Evolutionary conservation across 2,113 vertebrate species (phyloP), one percentile per base, ranked within the genome.

Genomic region (Silurus glanis): DNA sequence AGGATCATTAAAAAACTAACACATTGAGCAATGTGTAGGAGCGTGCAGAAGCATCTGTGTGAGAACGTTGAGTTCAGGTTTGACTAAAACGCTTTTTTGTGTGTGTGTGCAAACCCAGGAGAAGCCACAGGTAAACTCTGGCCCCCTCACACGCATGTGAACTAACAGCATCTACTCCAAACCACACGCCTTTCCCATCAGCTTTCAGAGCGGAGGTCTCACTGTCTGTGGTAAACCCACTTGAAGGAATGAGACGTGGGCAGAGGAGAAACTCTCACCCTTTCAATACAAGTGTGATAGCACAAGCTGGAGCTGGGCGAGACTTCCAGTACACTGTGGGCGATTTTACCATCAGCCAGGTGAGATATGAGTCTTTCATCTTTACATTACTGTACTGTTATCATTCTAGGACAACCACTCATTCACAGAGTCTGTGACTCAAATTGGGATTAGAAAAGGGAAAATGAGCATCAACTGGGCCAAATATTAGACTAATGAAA

Each of bases 291-390:
- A 51, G 21, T 82, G 85, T 72, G 23, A 76, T 80, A 85, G 67
- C 80, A 86, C 62, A 81, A 87, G 75, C 81, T 88, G 69, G 76
- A 64, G 76, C 58, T 80, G 56, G 61, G 79, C 58, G 49, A 72
- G 79, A 82, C 87, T 89, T 89, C 89, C 87, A 90, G 87, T 88
- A 88, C 16, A 21, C 82, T 88, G 88, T 88, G 47, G 87, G 89
- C 58, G 87, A 23, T 49, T 62, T 89, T 89, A 85, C 84, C 88
- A 89, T 82, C 88, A 87, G 81, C 21, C 87, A 90, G 89, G 86
- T 90, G 86, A 85, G 83, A 76, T 89, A 90, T 90, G 89, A 90
- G 87, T 89, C 83, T 90, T 81, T 89, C 58, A 84, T 90, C 81
- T 81, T 56, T 47, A 80, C 80, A 69, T 89, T 85, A 89, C 87